Evolutionary conservation across 2,113 vertebrate genomes (phyloP), one percentile per base, ranked within the genome.

Genomic region (Poecile atricapillus): DNA sequence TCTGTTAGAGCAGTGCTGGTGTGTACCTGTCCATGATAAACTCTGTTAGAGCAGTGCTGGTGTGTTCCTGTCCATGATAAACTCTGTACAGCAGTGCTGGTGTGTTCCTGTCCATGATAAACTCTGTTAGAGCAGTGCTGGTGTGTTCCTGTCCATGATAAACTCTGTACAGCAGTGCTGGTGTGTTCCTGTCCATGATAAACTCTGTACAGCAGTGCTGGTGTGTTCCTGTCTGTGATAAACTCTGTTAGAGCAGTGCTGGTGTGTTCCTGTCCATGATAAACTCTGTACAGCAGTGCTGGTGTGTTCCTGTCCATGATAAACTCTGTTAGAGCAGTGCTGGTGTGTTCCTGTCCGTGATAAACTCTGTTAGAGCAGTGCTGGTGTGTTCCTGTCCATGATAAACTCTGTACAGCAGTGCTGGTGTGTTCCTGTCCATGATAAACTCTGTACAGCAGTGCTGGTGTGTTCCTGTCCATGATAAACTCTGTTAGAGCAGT

Each of bases 221-320:
- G 9, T 50, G 67, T 70, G 49, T 23, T 23, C n/a, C 25, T 41
- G 35, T 31, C 0, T 0, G 0, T 23, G 15, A 31, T 2, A 41
- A 53, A 19, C 50, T 71, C 8, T 7, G 5, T 41, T n/a, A 17
- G 0, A 39, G 49, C 28, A 71, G 28, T 18, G 28, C 68, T 41
- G 69, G 10, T 23, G 68, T 53, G 49, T 71, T 41, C 49, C 35
- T 53, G 37, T 20, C 0, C 0, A 0, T 16, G 19, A 23, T 3
- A 39, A 41, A 24, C n/a, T 37, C 7, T 12, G 13, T 50, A 16
- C 0, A 37, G 25, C 27, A 52, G 25, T 16, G 18, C n/a, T 50
- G 67, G 4, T 14, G 46, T 49, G 46, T 11, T 27, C 41, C 31
- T 46, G 31, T 18, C 0, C 1, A 0, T 33, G 41, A 23, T 4